Evolutionary conservation across 2,888 invertebrate genomes (phyloP), one percentile per base, ranked within the genome.

Genomic region (Pollenia amentaria): DNA sequence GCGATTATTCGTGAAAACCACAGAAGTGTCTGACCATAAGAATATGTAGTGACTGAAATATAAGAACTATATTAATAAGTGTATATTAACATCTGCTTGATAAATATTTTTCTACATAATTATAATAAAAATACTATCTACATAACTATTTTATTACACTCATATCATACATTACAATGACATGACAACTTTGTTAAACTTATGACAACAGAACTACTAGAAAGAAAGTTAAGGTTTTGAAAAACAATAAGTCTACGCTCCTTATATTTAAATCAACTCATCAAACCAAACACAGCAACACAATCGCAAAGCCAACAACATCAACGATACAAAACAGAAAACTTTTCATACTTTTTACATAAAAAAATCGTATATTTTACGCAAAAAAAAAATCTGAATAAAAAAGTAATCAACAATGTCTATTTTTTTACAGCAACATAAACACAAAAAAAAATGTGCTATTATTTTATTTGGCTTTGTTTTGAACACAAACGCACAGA

Each of bases 381-480:
- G 76, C 76, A 83, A 75, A 80, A 85, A 77, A 60, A 70, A 83
- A 64, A 51, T 48, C 57, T 21, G 40, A 79, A 86, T 79, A 85
- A 72, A 83, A 85, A 82, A 55, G 83, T 81, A 88, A 86, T 81
- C 78, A 86, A 81, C 84, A 81, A 77, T 67, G 78, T 83, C 73
- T 69, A 83, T 64, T 78, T 64, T n/a, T 55, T 64, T 81, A 14
- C 44, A 76, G 55, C 48, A 46, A 53, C 60, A 75, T 29, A 67
- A 65, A 57, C 70, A 67, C 29, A 57, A 46, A 77, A 21, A 67
- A 18, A 62, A 44, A 64, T 67, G 55, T 21, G 77, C 67, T 77
- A 62, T 87, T 87, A 84, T 84, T 84, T 81, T 84, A 76, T 87
- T 83, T 86, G 64, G 11, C 75, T 87, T 80, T 84, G 64, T 84